Evolutionary conservation across 2,888 invertebrate genomes (phyloP).

Genomic region (Mesorhabditis spiculigera): DNA sequence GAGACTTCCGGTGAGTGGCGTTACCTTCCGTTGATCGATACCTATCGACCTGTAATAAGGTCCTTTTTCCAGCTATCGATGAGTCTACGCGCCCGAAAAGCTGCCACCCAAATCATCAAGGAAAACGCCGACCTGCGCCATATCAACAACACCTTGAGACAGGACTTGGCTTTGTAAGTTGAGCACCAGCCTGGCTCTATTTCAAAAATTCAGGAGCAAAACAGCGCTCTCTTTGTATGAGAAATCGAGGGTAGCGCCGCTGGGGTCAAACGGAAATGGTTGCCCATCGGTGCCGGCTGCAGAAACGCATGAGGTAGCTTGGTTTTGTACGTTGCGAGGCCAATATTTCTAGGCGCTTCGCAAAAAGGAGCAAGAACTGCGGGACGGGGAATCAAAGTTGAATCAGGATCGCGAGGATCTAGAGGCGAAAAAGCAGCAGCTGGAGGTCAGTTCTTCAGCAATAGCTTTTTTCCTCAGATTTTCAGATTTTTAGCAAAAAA

Average conservation of each 20-base stretch:
- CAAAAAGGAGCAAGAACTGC: not conserved
- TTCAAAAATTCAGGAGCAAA: not conserved
- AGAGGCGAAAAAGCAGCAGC: not conserved
- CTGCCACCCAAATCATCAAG: constrained; percentile 5
- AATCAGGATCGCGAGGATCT: constrained; percentile 1
- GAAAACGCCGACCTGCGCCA: not conserved
- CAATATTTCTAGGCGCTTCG: not conserved
- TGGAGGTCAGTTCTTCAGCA: not conserved
- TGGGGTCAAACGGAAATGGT: constrained; percentile 3
- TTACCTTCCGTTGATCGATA: too few species aligned
- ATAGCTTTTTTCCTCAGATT: too few species aligned
- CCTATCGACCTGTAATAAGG: too few species aligned
- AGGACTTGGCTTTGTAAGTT: not conserved
- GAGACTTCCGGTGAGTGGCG: not conserved
- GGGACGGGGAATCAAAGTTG: not conserved
- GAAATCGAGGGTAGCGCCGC: constrained; percentile 5
- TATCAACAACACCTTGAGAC: not conserved
- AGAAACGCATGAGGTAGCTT: not conserved
- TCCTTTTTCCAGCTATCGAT: not conserved
- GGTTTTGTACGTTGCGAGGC: not conserved
- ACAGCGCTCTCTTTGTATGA: not conserved
- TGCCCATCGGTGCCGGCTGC: not conserved
- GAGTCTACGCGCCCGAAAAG: not conserved
- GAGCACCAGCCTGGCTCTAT: not conserved
- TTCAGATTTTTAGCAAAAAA: too few species aligned